Conservation (phyloP, 2,113 vertebrate species). For the Spheniscus mendiculus region DNA sequence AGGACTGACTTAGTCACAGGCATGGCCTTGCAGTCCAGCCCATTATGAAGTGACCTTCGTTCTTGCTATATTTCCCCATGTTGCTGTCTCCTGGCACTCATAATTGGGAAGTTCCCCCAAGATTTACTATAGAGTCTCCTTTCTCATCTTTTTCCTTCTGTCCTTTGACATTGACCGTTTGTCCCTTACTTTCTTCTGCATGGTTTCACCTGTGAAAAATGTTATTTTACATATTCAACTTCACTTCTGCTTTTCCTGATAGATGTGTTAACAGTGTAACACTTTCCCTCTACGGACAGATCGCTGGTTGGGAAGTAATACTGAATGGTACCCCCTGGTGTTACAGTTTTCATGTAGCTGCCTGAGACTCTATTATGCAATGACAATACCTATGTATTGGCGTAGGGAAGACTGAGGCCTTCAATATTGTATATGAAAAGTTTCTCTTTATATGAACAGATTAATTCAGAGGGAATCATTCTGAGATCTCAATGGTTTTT, state of each 20-base stretch:
- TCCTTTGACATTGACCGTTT: not conserved
- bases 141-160: not conserved
- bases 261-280: not conserved
- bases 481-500: not conserved
- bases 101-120: fast-evolving
- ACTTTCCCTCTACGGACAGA: not conserved
- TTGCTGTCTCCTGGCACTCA: not conserved
- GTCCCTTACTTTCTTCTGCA: not conserved
- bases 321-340: not conserved
- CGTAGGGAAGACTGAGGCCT: not conserved
- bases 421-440: not conserved
- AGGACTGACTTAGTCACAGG: constrained; percentile 27
- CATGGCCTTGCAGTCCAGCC: not conserved
- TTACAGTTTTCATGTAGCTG: fast-evolving
- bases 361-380: not conserved
- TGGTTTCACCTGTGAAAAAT: not conserved
- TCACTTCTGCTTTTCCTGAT: not conserved
- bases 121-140: not conserved
- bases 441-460: not conserved
- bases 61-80: not conserved
- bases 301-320: fast-evolving
- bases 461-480: not conserved
- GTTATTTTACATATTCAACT: not conserved
- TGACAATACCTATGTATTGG: not conserved
- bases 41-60: not conserved